Evolutionary conservation across 2,888 invertebrate species (phyloP), one percentile per base, ranked within the genome.

Genomic region (Parasteatoda lunata): DNA sequence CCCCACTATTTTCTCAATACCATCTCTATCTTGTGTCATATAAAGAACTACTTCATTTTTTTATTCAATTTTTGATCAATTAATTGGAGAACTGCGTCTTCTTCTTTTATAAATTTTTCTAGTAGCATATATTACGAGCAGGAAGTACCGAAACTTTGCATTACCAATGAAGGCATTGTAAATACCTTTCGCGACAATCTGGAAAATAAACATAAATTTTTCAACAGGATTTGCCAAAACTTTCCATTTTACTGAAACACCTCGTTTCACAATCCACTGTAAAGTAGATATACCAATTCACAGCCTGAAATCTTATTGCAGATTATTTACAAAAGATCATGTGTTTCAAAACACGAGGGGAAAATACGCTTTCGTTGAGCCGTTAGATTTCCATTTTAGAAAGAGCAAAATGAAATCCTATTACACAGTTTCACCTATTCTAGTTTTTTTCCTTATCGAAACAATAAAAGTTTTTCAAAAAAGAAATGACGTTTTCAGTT

Each of bases 401-500:
- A 68, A 81, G 68, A 73, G 48, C 66, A 59, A 59, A 75, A 68
- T 81, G 81, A 81, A 81, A 81, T 81, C 81, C 75, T 81, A 81
- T 81, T 81, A 81, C 68, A 72, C 13, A 30, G 48, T 68, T 81
- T 68, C 59, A 51, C 48, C 81, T 52, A 75, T 81, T 81, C 54
- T 68, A 47, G 54, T 49, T 30, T 30, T 30, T 75, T 81, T 69
- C 47, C 81, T 81, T 81, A 81, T 81, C 81, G 81, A 81, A 81
- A 81, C 81, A 81, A 81, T 81, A 81, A 81, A 81, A 75, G 66
- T 68, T 75, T 45, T 66, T 11, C 45, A 51, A 52, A 48, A 45
- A 75, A 81, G 75, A 72, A 81, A 81, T 81, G 30, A 59, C 59
- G 59, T 77, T 64, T 81, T 66, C 70, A n/a, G 66, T 30, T 49